A percentile compares a stretch with the other conserved stretches of the same genome.
phyloP scores from a whole-genome alignment of 2,888 invertebrate species.

The Cerastoderma edule region DNA sequence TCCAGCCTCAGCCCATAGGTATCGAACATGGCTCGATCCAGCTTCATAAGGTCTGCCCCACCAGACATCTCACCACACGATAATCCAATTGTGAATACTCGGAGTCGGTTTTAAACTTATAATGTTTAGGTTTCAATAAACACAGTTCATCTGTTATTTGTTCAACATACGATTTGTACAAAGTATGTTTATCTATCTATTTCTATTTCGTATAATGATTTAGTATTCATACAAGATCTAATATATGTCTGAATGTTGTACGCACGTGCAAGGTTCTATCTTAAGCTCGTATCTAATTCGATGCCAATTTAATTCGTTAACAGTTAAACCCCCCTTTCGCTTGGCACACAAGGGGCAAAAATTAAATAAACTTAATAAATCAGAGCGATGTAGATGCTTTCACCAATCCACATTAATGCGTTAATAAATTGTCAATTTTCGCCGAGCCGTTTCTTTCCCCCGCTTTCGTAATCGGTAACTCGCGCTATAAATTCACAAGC shows the following conservation, averaged over 20 bases:
- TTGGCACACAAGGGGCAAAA: neutral
- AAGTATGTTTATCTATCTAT: too few relatives aligned
- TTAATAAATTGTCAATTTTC: constrained; percentile 52
- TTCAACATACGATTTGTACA: too few relatives aligned
- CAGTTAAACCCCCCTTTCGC: too few relatives aligned
- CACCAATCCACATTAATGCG: constrained; percentile 33
- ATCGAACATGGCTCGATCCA: constrained; percentile 55
- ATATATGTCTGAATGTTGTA: neutral
- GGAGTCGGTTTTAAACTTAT: too few relatives aligned
- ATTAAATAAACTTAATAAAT: constrained; percentile 15
- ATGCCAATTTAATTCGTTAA: constrained; percentile 1
- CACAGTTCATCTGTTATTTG: too few relatives aligned
- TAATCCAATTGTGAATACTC: neutral
- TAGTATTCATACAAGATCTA: too few relatives aligned
- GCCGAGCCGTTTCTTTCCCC: constrained; percentile 13
- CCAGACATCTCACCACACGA: constrained; percentile 8
- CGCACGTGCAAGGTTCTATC: neutral
- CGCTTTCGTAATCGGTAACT: constrained; percentile 13
- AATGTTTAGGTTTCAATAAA: too few relatives aligned
- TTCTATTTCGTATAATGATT: too few relatives aligned
- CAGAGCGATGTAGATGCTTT: constrained; percentile 18
- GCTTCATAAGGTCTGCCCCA: constrained; percentile 43
- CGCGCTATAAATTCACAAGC: constrained; percentile 42
- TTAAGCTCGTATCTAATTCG: constrained; percentile 3
- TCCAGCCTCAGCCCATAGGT: constrained; percentile 50